Conservation (phyloP, 1,140 invertebrate genomes). For the Drosophila jambulina region DNA sequence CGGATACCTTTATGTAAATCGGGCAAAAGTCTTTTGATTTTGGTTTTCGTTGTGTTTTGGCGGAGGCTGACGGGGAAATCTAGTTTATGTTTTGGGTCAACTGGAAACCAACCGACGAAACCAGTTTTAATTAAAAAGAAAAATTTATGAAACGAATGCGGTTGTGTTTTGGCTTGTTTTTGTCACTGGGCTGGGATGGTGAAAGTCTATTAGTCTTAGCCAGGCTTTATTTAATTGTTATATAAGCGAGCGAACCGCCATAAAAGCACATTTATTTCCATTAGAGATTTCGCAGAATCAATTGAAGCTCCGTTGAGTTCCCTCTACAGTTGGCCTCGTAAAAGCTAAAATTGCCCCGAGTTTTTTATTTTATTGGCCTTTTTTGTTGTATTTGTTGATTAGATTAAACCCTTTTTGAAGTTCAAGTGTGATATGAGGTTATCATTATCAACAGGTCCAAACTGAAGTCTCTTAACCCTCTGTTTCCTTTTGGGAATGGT, state of each 20-base stretch:
- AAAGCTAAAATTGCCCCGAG: conserved; percentile 50
- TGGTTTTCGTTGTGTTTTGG: conserved; percentile 9
- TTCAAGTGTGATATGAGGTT: conserved; percentile 51
- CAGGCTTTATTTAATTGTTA: conserved; percentile 55
- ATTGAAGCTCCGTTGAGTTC: conserved; percentile 40
- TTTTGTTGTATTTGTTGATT: conserved; percentile 41
- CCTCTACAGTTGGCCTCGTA: conserved; percentile 14
- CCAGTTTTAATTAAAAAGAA: conserved; percentile 78
- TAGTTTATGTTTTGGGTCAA: conserved; percentile 77
- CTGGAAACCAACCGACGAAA: conserved; percentile 39
- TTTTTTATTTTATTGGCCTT: conserved; percentile 19
- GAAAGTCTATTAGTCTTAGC: conserved; percentile 60
- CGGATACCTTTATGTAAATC: conserved; percentile 58
- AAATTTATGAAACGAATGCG: conserved; percentile 61
- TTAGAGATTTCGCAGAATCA: conserved; percentile 54
- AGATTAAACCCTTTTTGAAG: conserved; percentile 68
- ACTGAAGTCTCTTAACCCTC: not conserved
- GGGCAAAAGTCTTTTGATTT: conserved; percentile 41
- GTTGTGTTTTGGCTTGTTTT: conserved; percentile 29
- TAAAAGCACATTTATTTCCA: conserved; percentile 49
- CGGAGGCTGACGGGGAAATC: conserved; percentile 68
- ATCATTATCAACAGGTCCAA: not conserved
- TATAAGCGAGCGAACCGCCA: conserved; percentile 44
- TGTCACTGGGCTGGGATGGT: conserved; percentile 40
- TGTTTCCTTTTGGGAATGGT: not conserved